phyloP scores from a whole-genome alignment of 2,797 vertebrate genomes.

The Chloroceryle inda region DNA sequence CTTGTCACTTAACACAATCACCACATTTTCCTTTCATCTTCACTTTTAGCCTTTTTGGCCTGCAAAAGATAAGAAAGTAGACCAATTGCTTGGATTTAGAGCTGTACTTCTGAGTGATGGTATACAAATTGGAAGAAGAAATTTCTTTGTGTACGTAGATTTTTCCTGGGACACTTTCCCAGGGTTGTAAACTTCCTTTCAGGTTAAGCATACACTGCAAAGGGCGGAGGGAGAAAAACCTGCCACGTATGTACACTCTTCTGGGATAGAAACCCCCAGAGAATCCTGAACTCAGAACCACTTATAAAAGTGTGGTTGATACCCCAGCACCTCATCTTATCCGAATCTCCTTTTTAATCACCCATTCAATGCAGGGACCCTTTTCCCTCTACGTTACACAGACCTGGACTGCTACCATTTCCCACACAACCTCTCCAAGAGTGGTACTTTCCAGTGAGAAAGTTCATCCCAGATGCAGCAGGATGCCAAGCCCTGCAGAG shows the following conservation, averaged over 20 bases:
- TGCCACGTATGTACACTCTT: neutral
- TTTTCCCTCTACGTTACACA: neutral
- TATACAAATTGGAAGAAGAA: slow-evolving; percentile 57
- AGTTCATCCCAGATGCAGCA: neutral
- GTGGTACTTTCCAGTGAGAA: slow-evolving; percentile 2
- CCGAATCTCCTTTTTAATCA: neutral
- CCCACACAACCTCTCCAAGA: neutral
- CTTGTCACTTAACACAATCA: slow-evolving; percentile 19
- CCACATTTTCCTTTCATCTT: slow-evolving; percentile 58
- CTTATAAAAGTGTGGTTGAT: neutral
- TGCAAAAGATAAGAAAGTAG: slow-evolving; percentile 62
- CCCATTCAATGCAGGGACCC: neutral
- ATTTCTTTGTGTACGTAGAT: neutral
- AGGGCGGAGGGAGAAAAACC: neutral
- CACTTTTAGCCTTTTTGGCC: slow-evolving; percentile 52
- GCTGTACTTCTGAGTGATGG: slow-evolving; percentile 57
- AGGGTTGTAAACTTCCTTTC: slow-evolving; percentile 44
- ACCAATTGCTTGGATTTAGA: slow-evolving; percentile 56
- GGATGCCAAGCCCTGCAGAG: neutral
- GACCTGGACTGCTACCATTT: neutral
- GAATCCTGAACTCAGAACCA: neutral
- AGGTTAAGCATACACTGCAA: neutral
- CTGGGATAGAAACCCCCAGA: neutral
- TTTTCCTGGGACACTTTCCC: slow-evolving; percentile 53
- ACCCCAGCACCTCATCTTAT: neutral